A percentile compares a stretch with the other conserved stretches of the same genome.
phyloP scores from a whole-genome alignment of 2,888 invertebrate genomes.

The Diadromus collaris region DNA sequence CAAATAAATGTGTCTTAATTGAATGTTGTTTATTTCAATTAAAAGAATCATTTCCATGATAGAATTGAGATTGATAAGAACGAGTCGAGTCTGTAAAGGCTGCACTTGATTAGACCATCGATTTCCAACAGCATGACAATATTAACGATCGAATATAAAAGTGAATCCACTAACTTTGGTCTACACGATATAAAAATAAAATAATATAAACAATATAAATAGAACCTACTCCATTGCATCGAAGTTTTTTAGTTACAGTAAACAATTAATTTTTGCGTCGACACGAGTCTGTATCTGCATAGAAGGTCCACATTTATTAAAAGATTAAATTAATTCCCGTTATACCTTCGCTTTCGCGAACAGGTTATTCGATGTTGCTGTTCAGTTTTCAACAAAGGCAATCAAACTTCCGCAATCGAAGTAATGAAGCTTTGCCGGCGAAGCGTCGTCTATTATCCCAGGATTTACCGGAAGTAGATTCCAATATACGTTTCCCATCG shows the following conservation, averaged over 20 bases:
- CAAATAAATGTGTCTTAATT: background rate
- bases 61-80: background rate
- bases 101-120: background rate
- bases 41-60: background rate
- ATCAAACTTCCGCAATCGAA: constrained; percentile 9
- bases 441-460: constrained; percentile 8
- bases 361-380: background rate
- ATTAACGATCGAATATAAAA: background rate
- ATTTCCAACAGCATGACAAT: background rate
- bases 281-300: background rate
- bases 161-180: background rate
- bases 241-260: background rate
- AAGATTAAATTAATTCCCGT: background rate
- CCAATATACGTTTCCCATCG: constrained; percentile 57
- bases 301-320: background rate
- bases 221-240: background rate
- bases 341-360: background rate
- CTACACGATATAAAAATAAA: background rate
- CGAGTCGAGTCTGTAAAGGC: background rate
- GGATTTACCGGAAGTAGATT: constrained; percentile 52
- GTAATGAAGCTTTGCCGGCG: constrained; percentile 15
- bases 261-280: background rate
- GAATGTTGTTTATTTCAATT: background rate
- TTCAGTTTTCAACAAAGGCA: background rate
- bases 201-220: background rate